A percentile compares a stretch with the other conserved stretches of the same genome.
phyloP scores from a whole-genome alignment of 1,140 invertebrate genomes.

The Dreissena rostriformis region DNA sequence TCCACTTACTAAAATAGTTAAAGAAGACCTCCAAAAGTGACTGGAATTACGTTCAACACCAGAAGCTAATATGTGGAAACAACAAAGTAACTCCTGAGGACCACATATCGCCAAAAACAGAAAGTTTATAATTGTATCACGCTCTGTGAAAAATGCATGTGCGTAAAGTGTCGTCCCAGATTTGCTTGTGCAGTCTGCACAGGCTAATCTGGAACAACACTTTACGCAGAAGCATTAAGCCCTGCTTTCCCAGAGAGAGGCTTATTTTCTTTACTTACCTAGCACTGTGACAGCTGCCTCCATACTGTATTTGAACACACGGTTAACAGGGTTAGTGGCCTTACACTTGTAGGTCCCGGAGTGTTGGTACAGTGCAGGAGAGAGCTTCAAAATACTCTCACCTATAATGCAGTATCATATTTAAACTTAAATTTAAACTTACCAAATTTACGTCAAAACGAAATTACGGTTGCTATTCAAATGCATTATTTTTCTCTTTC shows the following conservation, averaged over 20 bases:
- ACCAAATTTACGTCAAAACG: too few relatives aligned
- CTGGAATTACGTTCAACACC: not conserved
- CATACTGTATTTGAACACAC: conserved; percentile 37
- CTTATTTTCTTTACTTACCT: conserved; percentile 8
- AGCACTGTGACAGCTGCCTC: conserved; percentile 21
- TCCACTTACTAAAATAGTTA: not conserved
- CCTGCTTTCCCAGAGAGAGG: too few relatives aligned
- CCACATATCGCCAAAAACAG: not conserved
- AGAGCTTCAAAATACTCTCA: conserved; percentile 26
- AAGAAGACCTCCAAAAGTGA: not conserved
- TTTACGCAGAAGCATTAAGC: too few relatives aligned
- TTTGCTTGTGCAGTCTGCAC: too few relatives aligned
- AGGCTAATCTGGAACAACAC: too few relatives aligned
- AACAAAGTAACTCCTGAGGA: not conserved
- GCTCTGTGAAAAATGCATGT: too few relatives aligned
- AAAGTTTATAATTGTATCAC: too few relatives aligned
- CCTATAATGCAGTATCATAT: conserved; percentile 5
- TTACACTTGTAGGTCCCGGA: conserved; percentile 42
- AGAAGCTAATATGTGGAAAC: too few relatives aligned
- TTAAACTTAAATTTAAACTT: too few relatives aligned
- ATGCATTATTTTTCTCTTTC: too few relatives aligned
- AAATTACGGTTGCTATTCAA: too few relatives aligned
- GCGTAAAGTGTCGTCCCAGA: too few relatives aligned
- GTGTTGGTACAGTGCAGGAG: conserved; percentile 42
- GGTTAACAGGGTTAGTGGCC: conserved; percentile 27